A percentile compares a stretch with the other conserved stretches of the same genome.
phyloP scores from a whole-genome alignment of 2,113 vertebrate genomes.

The Pachypanchax playfairii region DNA sequence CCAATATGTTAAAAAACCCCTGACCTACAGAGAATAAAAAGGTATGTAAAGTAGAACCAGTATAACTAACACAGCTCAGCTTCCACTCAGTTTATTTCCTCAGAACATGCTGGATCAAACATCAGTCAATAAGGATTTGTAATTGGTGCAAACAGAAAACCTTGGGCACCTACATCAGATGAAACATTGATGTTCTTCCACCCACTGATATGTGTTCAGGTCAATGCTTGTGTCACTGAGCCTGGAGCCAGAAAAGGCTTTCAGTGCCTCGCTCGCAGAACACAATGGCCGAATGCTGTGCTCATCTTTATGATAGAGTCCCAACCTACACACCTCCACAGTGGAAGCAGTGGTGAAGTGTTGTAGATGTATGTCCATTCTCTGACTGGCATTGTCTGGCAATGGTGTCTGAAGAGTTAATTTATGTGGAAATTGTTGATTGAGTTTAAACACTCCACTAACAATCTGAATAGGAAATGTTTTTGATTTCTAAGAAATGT shows the following conservation, averaged over 20 bases:
- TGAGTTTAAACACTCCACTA: no score
- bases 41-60: neutral
- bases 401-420: neutral
- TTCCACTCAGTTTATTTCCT: neutral
- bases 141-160: conserved; percentile 57
- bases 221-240: conserved; percentile 45
- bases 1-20: neutral
- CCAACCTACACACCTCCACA: conserved; percentile 33
- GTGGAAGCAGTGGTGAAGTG: neutral
- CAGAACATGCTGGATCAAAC: conserved; percentile 38
- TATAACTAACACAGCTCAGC: conserved; percentile 23
- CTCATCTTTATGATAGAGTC: conserved; percentile 11
- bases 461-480: no score
- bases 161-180: conserved; percentile 57
- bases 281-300: neutral
- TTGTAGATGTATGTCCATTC: conserved; percentile 11
- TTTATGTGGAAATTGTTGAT: neutral
- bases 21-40: conserved; percentile 9
- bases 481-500: no score
- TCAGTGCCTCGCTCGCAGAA: conserved; percentile 4
- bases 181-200: conserved; percentile 60
- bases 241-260: conserved; percentile 45
- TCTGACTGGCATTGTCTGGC: neutral
- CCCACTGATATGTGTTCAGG: conserved; percentile 54
- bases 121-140: conserved; percentile 34